Evolutionary conservation across 2,888 invertebrate genomes (phyloP).

Genomic region (Cacoxenus indagator): DNA sequence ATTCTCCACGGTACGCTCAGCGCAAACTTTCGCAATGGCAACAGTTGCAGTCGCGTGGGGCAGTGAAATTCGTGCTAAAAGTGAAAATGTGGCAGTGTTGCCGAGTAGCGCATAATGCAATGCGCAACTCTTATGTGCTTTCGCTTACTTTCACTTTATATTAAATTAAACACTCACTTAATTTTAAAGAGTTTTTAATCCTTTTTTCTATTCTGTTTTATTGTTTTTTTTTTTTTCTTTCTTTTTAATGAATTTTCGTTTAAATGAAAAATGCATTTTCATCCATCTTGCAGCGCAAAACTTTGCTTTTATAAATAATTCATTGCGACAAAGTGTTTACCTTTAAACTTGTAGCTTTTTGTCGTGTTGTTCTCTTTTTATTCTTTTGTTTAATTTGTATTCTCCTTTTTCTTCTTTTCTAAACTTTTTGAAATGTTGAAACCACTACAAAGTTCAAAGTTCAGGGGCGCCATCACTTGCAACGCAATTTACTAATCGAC

Average conservation of each 20-base stretch:
- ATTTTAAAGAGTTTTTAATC: neutral
- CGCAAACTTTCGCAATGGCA: constrained; percentile 15
- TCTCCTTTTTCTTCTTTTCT: too few relatives aligned
- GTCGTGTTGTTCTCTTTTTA: neutral
- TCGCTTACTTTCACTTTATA: neutral
- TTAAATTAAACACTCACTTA: neutral
- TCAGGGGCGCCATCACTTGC: too few relatives aligned
- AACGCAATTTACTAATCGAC: too few relatives aligned
- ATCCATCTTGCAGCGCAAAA: neutral
- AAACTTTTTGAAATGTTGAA: too few relatives aligned
- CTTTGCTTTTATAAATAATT: neutral
- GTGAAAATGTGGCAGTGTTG: constrained; percentile 4
- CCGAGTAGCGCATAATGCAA: neutral
- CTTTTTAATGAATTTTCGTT: neutral
- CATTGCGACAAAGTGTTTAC: neutral
- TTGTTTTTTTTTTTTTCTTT: neutral
- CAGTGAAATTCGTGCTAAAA: neutral
- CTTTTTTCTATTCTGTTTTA: neutral
- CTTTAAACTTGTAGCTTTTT: neutral
- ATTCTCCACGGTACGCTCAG: constrained; percentile 2
- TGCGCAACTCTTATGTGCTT: neutral
- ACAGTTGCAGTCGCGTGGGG: neutral
- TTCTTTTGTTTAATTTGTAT: too few relatives aligned
- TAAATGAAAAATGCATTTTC: neutral
- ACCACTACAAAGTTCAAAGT: too few relatives aligned